A percentile compares a stretch with the other conserved stretches of the same genome.
These are phyloP conservation scores for Sula dactylatra DNA, from an alignment of 2,113 vertebrate genomes.

Conservation along the genomic window DNA sequence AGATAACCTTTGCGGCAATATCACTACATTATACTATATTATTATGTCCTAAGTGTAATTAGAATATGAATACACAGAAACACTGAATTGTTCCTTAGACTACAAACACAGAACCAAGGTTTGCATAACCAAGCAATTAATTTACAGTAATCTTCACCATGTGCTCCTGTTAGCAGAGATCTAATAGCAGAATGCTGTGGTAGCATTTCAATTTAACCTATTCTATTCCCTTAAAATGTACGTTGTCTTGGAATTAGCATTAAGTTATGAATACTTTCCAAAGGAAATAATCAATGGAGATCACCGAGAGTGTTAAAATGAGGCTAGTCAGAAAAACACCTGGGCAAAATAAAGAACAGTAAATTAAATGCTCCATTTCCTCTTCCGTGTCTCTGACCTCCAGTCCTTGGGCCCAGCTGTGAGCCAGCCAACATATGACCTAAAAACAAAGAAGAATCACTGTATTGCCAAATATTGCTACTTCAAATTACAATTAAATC, in stretches of 20 bases:
- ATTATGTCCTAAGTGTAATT: not conserved
- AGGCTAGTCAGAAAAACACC: not conserved
- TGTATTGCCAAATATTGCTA: not conserved
- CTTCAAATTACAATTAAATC: not conserved
- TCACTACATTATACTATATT: not conserved
- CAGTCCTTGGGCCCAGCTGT: not conserved
- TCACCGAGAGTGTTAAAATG: not conserved
- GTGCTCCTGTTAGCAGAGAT: not conserved
- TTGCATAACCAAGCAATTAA: not conserved
- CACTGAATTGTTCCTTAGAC: not conserved
- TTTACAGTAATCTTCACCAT: not conserved
- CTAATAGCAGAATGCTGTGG: not conserved
- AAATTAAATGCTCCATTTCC: not conserved
- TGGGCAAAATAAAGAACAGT: not conserved
- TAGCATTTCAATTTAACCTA: not conserved
- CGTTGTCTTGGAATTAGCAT: not conserved
- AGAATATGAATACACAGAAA: not conserved
- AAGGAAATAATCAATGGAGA: not conserved
- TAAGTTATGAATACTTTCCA: not conserved
- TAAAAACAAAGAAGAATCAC: not conserved
- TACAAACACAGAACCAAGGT: not conserved
- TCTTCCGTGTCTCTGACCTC: not conserved
- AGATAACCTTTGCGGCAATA: not conserved
- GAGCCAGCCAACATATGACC: not conserved
- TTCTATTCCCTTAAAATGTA: not conserved